Evolutionary conservation across 2,888 invertebrate genomes (phyloP).

Genomic region (Drepana falcataria): DNA sequence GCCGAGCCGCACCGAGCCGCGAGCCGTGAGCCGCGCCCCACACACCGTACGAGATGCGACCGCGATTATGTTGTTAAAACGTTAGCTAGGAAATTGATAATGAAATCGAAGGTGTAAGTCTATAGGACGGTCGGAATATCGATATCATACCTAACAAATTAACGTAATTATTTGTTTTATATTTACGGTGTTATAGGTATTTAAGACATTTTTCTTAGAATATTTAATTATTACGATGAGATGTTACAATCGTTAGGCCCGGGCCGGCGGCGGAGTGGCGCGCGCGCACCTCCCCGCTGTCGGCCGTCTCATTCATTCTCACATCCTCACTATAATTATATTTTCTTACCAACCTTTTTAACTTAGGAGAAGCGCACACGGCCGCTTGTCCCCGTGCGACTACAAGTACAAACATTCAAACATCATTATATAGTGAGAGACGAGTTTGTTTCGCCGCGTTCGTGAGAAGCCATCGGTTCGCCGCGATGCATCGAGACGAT

Average conservation of each 20-base stretch:
- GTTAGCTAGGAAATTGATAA: slow-evolving; percentile 79
- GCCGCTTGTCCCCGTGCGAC: slow-evolving; percentile 73
- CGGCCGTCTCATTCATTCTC: slow-evolving; percentile 70
- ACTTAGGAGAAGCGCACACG: slow-evolving; percentile 74
- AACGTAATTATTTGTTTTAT: slow-evolving; percentile 79
- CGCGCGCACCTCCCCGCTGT: slow-evolving; percentile 48
- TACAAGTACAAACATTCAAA: slow-evolving; percentile 60
- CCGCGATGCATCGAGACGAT: slow-evolving; percentile 71
- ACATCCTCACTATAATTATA: slow-evolving; percentile 77
- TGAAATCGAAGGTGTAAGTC: slow-evolving; percentile 77
- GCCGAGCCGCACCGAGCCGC: slow-evolving; percentile 17
- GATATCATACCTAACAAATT: slow-evolving; percentile 79
- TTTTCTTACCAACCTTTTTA: slow-evolving; percentile 77
- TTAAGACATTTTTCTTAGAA: slow-evolving; percentile 79
- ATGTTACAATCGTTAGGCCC: slow-evolving; percentile 74
- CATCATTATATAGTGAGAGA: slow-evolving; percentile 66
- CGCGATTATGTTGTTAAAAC: slow-evolving; percentile 75
- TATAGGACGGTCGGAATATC: slow-evolving; percentile 74
- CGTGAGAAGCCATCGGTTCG: slow-evolving; percentile 78
- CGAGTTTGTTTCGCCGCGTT: slow-evolving; percentile 65
- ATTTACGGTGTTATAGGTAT: slow-evolving; percentile 79
- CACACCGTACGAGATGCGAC: slow-evolving; percentile 65
- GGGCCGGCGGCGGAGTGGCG: slow-evolving; percentile 56
- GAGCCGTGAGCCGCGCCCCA: slow-evolving; percentile 33
- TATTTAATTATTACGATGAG: slow-evolving; percentile 77